These are phyloP conservation scores for Metallyticus violacea DNA, from an alignment of 2,888 invertebrate genomes.

Conservation along the genomic window DNA sequence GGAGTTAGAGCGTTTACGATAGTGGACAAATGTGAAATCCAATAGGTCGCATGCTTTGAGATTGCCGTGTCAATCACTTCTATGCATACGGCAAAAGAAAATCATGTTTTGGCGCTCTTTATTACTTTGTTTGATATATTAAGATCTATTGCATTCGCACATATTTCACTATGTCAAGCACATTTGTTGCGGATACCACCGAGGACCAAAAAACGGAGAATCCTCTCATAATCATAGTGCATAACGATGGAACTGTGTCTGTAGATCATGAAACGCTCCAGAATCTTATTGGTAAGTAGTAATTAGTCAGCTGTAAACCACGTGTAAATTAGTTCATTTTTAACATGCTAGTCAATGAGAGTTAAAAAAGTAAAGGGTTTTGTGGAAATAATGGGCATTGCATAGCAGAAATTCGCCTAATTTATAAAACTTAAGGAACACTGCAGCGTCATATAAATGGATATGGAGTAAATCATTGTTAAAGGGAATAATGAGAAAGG, in stretches of 20 bases:
- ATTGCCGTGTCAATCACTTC: not conserved
- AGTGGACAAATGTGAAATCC: not conserved
- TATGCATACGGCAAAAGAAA: not conserved
- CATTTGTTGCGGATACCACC: slow-evolving; percentile 38
- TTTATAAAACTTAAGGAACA: no score
- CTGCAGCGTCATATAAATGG: no score
- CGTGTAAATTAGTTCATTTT: not conserved
- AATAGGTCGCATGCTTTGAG: not conserved
- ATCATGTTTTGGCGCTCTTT: not conserved
- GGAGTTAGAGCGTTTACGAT: not conserved
- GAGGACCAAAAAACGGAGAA: slow-evolving; percentile 45
- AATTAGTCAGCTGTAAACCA: slow-evolving; percentile 3
- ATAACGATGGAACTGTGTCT: slow-evolving; percentile 80
- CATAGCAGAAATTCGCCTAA: no score
- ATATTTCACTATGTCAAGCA: slow-evolving; percentile 37
- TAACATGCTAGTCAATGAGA: not conserved
- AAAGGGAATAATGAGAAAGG: no score
- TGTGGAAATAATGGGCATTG: no score
- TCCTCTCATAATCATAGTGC: slow-evolving; percentile 78
- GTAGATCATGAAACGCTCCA: slow-evolving; percentile 78
- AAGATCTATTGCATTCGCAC: not conserved
- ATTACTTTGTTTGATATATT: not conserved
- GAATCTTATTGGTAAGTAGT: slow-evolving; percentile 69
- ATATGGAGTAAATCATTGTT: no score
- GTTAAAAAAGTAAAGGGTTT: no score